These are phyloP conservation scores for Enteromius radiatus DNA, from an alignment of 2,797 vertebrate genomes.

Conservation along the genomic window DNA sequence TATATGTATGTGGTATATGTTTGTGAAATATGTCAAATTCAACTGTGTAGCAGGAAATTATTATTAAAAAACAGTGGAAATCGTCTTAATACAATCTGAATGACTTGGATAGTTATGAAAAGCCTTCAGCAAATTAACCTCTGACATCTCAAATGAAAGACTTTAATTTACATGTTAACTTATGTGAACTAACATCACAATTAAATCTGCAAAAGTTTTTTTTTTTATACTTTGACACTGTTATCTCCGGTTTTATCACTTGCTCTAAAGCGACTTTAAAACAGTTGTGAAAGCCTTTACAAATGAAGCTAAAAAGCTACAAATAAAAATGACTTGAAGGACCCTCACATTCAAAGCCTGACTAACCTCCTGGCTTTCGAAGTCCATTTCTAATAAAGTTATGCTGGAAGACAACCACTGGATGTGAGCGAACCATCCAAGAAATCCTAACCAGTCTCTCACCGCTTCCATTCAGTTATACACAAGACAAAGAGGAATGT, in stretches of 20 bases:
- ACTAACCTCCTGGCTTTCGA: neutral
- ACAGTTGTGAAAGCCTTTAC: neutral
- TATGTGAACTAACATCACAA: neutral
- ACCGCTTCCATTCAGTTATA: neutral
- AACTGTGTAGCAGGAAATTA: neutral
- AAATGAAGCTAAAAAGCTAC: neutral
- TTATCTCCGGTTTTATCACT: neutral
- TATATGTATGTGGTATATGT: neutral
- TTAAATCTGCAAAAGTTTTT: neutral
- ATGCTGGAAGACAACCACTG: neutral
- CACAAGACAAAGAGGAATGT: neutral
- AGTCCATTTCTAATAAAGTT: conserved; percentile 5
- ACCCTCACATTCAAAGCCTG: neutral
- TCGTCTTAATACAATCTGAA: neutral
- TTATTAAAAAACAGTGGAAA: neutral
- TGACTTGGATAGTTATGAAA: neutral
- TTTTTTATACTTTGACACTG: neutral
- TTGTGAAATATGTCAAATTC: neutral
- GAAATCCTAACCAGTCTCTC: conserved; percentile 13
- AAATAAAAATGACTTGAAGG: conserved; percentile 1
- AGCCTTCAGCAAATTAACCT: neutral
- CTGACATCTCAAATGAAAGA: neutral
- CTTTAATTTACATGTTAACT: neutral
- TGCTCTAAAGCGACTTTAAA: neutral
- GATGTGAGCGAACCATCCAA: neutral